These are phyloP conservation scores for Nycticebus coucang DNA, from an alignment of 2,113 vertebrate genomes.

Conservation along the genomic window DNA sequence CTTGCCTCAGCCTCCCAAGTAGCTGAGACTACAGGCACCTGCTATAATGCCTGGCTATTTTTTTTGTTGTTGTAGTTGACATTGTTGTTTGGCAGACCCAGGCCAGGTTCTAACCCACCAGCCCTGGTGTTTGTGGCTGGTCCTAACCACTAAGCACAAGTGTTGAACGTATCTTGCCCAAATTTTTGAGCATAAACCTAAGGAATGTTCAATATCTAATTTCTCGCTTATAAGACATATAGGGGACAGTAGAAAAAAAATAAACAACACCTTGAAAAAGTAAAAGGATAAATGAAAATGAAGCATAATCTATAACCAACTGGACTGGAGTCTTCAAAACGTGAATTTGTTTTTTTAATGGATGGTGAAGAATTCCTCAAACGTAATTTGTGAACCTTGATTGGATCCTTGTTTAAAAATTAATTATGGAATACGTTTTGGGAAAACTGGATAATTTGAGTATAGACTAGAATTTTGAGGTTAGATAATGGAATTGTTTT, in stretches of 20 bases:
- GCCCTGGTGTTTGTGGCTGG: no score
- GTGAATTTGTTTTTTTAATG: not conserved
- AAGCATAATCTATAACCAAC: not conserved
- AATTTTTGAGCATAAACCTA: not conserved
- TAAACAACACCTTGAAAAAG: not conserved
- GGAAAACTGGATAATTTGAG: not conserved
- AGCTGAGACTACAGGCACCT: no score
- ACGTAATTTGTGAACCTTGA: not conserved
- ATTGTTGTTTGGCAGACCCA: no score
- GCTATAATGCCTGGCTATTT: no score
- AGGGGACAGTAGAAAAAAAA: not conserved
- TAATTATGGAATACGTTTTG: not conserved
- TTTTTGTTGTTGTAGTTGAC: no score
- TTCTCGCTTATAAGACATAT: not conserved
- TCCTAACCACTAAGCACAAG: no score
- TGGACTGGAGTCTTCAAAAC: not conserved
- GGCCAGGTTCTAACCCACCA: no score
- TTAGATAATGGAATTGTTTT: not conserved
- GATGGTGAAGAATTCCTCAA: not conserved
- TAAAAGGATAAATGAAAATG: not conserved
- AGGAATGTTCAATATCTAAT: not conserved
- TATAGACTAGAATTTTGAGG: not conserved
- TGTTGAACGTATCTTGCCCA: not conserved
- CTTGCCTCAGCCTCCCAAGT: no score
- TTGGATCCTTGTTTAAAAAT: not conserved